Base-by-base conservation (phyloP, 2,113 vertebrate genomes). In the Hyaena hyaena region DNA sequence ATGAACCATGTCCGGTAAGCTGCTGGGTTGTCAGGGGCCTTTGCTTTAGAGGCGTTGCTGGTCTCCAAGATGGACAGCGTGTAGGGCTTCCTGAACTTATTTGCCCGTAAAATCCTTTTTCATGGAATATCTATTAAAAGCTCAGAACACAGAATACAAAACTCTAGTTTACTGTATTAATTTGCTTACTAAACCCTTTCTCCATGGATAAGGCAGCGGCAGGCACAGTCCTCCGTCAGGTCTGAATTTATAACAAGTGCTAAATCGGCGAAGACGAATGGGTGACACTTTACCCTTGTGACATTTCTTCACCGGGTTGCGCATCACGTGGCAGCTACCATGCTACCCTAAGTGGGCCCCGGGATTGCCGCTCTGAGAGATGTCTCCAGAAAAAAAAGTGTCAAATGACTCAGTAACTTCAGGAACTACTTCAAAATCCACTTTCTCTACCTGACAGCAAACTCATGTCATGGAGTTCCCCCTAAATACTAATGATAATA, bases 111-210 rank as follows among this genome's bases (percentile, higher is more conserved):
- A 98, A 98, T 95, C 79, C 74, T 83, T 90, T 94, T 83, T 16
- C 95, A 90, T 50, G 92, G 92, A n/a, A 50, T 48, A 9, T 33
- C 68, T 95, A 96, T 84, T 97, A 96, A 97, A 90, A 90, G 88
- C 84, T 39, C 73, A 28, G 63, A 28, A 66, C 16, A 10, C 73
- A 73, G 74, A 65, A 69, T 66, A 87, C 94, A 79, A 87, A 39
- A 68, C 83, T 88, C 84, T 23, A 17, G 69, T 63, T 87, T 63
- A 77, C 87, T 88, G 63, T 33, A 76, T 80, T 96, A 93, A 95
- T 96, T 89, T 77, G 90, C 97, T 95, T 81, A 81, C 92, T 76
- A 98, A 96, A 96, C 97, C 96, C 95, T 98, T 97, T 98, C 93
- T 97, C 74, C 96, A 92, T 26, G 90, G 94, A 85, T 88, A 95